Percentiles rank a stretch among this genome's conserved stretches.
phyloP scores from a whole-genome alignment of 2,797 vertebrate species.

The Spondyliosoma cantharus region DNA sequence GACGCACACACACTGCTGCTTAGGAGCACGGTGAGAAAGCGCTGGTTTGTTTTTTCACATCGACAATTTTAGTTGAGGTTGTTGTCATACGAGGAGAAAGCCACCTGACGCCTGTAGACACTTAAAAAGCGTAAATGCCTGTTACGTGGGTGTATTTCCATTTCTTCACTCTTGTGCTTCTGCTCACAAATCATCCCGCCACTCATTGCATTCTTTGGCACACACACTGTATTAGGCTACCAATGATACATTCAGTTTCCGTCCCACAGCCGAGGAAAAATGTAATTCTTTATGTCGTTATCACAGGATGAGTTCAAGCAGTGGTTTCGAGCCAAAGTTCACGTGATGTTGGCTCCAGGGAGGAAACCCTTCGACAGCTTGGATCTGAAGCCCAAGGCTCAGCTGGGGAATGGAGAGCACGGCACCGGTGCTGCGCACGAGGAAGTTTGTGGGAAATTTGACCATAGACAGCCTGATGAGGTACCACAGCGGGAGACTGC shows the following conservation, averaged over 20 bases:
- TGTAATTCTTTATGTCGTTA: neutral
- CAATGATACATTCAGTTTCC: neutral
- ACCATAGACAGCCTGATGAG: conserved; percentile 56
- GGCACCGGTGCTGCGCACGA: conserved; percentile 67
- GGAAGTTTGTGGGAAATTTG: conserved; percentile 72
- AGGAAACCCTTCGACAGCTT: conserved; percentile 80
- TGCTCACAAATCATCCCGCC: neutral
- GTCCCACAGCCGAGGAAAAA: neutral
- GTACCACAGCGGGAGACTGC: conserved; percentile 36
- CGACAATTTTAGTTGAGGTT: no score
- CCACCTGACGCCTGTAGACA: neutral
- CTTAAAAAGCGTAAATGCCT: neutral
- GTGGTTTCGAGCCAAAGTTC: conserved; percentile 92
- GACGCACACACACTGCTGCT: conserved; percentile 91
- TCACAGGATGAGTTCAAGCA: conserved; percentile 91
- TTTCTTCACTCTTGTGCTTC: neutral
- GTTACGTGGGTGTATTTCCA: neutral
- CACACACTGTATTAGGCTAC: neutral
- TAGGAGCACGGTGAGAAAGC: conserved; percentile 87
- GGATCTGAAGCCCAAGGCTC: conserved; percentile 67
- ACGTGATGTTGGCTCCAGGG: conserved; percentile 83
- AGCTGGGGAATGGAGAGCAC: conserved; percentile 79
- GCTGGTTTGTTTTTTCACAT: neutral
- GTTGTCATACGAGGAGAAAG: neutral
- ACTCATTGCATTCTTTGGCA: neutral